phyloP scores from a whole-genome alignment of 2,797 vertebrate species.

The Enteromius unitaeniatus region DNA sequence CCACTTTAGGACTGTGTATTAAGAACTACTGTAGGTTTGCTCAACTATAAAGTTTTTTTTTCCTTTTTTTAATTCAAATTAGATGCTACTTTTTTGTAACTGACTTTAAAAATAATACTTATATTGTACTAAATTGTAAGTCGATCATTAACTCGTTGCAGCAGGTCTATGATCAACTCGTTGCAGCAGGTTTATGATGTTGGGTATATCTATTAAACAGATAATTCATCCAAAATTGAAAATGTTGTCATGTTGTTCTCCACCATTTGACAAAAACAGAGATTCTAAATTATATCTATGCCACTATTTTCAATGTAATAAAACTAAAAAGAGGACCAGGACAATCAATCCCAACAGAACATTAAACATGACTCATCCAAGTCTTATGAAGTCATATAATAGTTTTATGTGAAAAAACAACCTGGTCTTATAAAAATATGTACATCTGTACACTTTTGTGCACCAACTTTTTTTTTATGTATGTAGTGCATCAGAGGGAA shows the following conservation, averaged over 20 bases:
- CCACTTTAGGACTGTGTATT: not conserved
- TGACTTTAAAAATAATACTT: not conserved
- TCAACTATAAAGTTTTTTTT: not conserved
- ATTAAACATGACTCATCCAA: not conserved
- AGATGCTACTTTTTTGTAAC: not conserved
- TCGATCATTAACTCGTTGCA: not conserved
- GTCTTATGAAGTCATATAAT: not conserved
- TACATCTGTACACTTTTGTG: no score
- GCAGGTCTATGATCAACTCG: not conserved
- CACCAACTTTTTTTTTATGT: no score
- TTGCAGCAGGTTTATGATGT: not conserved
- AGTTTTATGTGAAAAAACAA: not conserved
- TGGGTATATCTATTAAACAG: not conserved
- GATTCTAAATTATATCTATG: not conserved
- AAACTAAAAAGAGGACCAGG: not conserved
- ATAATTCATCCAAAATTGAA: not conserved
- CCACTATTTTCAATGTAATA: not conserved
- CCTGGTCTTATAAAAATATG: no score
- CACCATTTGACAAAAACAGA: not conserved
- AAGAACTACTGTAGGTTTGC: not conserved
- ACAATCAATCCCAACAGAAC: not conserved
- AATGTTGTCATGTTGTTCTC: not conserved
- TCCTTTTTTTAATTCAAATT: not conserved
- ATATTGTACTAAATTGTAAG: not conserved
- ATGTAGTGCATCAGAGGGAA: no score